These are phyloP conservation scores for Syngnathus floridae DNA, from an alignment of 2,113 vertebrate species.

Conservation along the genomic window DNA sequence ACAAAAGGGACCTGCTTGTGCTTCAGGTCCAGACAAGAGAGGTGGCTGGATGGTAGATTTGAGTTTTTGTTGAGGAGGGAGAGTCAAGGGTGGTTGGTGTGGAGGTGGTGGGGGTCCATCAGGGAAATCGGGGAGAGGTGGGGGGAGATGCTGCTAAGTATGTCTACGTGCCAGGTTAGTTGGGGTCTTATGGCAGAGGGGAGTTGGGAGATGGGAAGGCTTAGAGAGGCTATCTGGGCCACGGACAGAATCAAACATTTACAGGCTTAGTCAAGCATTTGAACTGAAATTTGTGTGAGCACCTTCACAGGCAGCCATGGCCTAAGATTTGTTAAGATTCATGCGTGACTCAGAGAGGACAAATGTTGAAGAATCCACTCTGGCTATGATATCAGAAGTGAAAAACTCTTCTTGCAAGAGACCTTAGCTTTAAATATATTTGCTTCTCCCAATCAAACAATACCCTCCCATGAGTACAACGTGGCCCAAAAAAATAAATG, in stretches of 20 bases:
- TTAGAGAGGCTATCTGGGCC: slow-evolving; percentile 26
- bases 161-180: slow-evolving; percentile 54
- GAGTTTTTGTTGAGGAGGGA: slow-evolving; percentile 39
- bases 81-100: slow-evolving; percentile 15
- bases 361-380: not conserved
- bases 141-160: slow-evolving; percentile 31
- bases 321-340: not conserved
- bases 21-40: slow-evolving; percentile 68
- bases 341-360: not conserved
- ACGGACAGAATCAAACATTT: slow-evolving; percentile 33
- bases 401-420: too few relatives aligned
- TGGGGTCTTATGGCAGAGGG: slow-evolving; percentile 62
- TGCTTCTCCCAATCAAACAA: too few relatives aligned
- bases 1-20: slow-evolving; percentile 73
- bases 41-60: slow-evolving; percentile 51
- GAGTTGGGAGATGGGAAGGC: slow-evolving; percentile 32
- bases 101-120: not conserved
- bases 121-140: slow-evolving; percentile 13
- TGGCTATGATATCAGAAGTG: too few relatives aligned
- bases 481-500: too few relatives aligned
- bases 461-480: too few relatives aligned
- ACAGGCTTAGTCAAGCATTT: slow-evolving; percentile 29
- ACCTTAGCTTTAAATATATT: too few relatives aligned
- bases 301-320: too few relatives aligned
- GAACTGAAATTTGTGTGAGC: slow-evolving; percentile 3